These are phyloP conservation scores for Anhinga rufa DNA, from an alignment of 2,113 vertebrate species.

Conservation along the genomic window DNA sequence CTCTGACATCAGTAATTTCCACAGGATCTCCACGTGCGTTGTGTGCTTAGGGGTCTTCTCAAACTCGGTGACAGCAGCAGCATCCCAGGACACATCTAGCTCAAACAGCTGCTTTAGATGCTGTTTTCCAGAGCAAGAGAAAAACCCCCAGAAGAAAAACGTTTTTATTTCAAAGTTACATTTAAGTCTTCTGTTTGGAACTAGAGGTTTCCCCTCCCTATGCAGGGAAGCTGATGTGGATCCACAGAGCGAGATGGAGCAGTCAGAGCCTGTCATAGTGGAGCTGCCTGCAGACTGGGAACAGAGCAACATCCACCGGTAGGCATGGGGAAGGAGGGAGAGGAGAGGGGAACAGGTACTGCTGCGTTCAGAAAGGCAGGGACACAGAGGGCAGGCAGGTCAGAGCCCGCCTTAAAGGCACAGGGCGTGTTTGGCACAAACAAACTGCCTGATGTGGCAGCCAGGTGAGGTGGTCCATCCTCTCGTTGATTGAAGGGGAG, in stretches of 20 bases:
- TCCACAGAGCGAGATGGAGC: neutral
- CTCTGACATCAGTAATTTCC: neutral
- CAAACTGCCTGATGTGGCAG: rapidly evolving
- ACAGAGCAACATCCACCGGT: rapidly evolving
- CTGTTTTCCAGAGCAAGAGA: neutral
- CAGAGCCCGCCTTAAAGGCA: neutral
- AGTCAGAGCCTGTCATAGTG: neutral
- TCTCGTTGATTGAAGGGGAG: neutral
- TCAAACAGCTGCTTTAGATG: neutral
- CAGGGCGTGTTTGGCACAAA: neutral
- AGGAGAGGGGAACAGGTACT: neutral
- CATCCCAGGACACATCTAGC: neutral
- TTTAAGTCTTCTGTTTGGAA: neutral
- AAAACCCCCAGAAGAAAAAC: neutral
- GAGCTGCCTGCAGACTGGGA: neutral
- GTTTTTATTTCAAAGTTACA: neutral
- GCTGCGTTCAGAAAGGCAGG: neutral
- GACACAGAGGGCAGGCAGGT: neutral
- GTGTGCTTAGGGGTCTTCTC: neutral
- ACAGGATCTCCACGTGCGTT: neutral
- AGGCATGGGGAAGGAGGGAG: neutral
- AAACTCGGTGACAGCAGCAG: neutral
- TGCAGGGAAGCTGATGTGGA: neutral
- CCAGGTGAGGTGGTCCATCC: neutral
- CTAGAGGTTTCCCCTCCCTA: neutral